Evolutionary conservation across 2,113 vertebrate genomes (phyloP).

Genomic region (Gambusia affinis): DNA sequence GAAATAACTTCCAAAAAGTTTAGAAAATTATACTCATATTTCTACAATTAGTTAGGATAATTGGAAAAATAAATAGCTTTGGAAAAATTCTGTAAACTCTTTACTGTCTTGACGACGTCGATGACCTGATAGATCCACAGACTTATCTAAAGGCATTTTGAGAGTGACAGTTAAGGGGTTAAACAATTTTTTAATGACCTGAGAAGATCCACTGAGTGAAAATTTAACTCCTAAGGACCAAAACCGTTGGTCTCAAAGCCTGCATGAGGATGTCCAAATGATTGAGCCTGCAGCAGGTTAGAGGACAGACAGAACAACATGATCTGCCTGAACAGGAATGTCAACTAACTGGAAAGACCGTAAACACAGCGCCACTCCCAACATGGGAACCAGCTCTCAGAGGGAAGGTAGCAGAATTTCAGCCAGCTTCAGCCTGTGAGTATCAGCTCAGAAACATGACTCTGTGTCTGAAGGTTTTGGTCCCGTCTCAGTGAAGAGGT

Average conservation of each 20-base stretch:
- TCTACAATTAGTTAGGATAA: not conserved
- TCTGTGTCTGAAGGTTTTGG: not conserved
- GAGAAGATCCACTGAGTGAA: not conserved
- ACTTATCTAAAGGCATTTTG: no score
- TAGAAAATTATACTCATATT: not conserved
- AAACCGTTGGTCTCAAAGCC: slow-evolving; percentile 1
- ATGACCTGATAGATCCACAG: no score
- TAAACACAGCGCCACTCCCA: slow-evolving; percentile 35
- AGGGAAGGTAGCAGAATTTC: not conserved
- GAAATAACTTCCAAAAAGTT: not conserved
- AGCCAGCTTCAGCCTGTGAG: not conserved
- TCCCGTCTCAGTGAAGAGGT: not conserved
- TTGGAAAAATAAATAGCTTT: not conserved
- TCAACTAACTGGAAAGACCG: slow-evolving; percentile 55
- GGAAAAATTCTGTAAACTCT: not conserved
- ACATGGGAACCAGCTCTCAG: not conserved
- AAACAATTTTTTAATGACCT: not conserved
- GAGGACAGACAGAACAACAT: slow-evolving; percentile 9
- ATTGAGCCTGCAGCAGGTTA: slow-evolving; percentile 1
- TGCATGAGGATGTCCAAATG: not conserved
- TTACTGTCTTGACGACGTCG: no score
- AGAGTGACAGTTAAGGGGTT: no score
- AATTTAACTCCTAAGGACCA: not conserved
- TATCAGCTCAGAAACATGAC: not conserved
- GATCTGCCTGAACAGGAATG: slow-evolving; percentile 64